Conservation (phyloP, 1,140 invertebrate genomes). For the Andricus grossulariae region DNA sequence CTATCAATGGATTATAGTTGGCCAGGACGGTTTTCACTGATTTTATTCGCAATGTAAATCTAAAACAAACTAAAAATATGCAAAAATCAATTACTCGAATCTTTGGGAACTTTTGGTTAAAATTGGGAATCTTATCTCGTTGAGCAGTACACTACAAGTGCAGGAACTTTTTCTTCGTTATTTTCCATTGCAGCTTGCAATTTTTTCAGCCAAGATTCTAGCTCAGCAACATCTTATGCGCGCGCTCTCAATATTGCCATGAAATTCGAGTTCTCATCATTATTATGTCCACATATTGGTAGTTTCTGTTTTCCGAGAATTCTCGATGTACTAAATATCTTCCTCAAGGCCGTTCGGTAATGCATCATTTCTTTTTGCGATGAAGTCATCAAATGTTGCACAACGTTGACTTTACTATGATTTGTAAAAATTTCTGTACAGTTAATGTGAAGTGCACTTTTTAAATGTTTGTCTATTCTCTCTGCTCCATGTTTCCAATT, state of each 20-base stretch:
- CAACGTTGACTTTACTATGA: neutral
- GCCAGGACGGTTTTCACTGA: too few species aligned
- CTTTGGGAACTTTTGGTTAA: too few species aligned
- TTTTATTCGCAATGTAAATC: too few species aligned
- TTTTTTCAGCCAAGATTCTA: too few species aligned
- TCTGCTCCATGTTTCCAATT: neutral
- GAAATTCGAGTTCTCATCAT: neutral
- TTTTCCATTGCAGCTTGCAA: neutral
- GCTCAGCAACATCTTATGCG: too few species aligned
- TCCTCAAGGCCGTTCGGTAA: neutral
- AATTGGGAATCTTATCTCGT: too few species aligned
- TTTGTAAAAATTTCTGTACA: neutral
- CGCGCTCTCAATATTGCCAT: neutral
- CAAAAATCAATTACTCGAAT: too few species aligned
- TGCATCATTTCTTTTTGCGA: neutral
- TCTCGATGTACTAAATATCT: neutral
- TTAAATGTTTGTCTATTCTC: neutral
- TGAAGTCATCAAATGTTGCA: neutral
- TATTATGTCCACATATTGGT: neutral
- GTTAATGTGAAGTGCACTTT: neutral
- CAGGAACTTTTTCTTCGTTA: too few species aligned
- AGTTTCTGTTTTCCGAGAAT: neutral
- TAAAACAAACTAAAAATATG: too few species aligned
- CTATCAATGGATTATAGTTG: too few species aligned
- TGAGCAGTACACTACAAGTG: too few species aligned